Base-by-base conservation (phyloP, 2,888 invertebrate species). In the Eupithecia exiguata region DNA sequence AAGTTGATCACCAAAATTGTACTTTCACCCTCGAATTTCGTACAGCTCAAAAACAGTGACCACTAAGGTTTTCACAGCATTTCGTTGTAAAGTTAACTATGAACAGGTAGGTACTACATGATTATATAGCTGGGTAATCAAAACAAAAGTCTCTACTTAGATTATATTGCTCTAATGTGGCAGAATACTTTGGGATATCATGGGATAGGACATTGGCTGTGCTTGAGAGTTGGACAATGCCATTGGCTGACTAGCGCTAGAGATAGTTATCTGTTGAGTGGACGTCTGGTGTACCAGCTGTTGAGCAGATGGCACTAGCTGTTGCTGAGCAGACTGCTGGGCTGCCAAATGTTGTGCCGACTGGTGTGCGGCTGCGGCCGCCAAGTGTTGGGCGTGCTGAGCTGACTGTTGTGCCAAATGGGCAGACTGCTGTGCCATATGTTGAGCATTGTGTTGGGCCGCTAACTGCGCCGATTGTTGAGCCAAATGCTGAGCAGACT, bases 161-260 rank as follows among this genome's bases (percentile, higher is more conserved):
- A 53, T 21, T 21, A 53, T 21, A 53, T 53, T 69, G 5, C 36
- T 63, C 68, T 82, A 94, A 84, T 94, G 94, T 68, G 94, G 94
- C 77, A 94, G 84, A 80, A 94, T 94, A 81, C 90, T 94, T 82
- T 94, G 94, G 62, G 94, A 93, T 83, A 94, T 94, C 80, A 94
- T 94, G 62, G 94, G 94, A 84, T 93, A 94, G 86, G 91, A 90
- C 73, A 94, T 89, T 38, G 93, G 82, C 84, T 94, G 94, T 76
- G 94, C 89, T 80, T 94, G 94, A 49, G 94, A 93, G 78, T 93
- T 94, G 38, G 93, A 82, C 79, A 94, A 79, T 71, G 93, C 92
- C 91, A 94, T 92, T 16, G 93, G 91, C 82, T 94, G 94, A 87
- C 93, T 94, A 84, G 93, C 91, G 81, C 91, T 94, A 10, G 94